Conservation (phyloP, 2,888 invertebrate species). For the Eristalinus sepulchralis region DNA sequence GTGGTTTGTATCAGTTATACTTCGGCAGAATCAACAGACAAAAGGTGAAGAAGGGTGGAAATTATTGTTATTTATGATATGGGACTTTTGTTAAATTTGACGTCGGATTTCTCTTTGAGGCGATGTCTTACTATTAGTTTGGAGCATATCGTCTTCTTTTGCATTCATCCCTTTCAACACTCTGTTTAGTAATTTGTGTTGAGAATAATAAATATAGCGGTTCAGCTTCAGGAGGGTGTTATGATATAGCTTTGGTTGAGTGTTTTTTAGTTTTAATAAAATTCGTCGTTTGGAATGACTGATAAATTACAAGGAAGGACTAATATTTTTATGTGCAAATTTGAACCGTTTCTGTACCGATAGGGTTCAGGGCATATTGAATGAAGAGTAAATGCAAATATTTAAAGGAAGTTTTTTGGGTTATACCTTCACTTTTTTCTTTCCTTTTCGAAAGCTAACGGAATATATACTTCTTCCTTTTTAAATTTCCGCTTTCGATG, state of each 20-base stretch:
- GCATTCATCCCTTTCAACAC: conserved; percentile 57
- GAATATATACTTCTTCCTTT: no score
- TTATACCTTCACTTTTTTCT: no score
- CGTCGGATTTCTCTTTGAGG: conserved; percentile 46
- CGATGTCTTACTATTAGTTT: conserved; percentile 61
- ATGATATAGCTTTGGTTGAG: not conserved
- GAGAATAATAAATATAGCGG: conserved; percentile 12
- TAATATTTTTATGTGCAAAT: no score
- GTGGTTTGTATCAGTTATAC: conserved; percentile 64
- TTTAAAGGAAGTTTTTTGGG: no score
- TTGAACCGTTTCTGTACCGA: no score
- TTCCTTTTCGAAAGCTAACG: no score
- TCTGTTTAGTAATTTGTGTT: conserved; percentile 45
- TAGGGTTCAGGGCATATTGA: no score
- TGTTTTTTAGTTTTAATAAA: not conserved
- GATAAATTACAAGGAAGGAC: no score
- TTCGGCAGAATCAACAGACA: conserved; percentile 71
- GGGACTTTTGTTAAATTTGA: conserved; percentile 72
- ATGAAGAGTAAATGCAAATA: no score
- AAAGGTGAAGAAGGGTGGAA: conserved; percentile 80
- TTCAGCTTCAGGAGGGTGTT: not conserved
- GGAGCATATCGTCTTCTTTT: conserved; percentile 39
- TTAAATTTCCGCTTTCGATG: no score
- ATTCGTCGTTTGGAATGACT: no score
- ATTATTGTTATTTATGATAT: conserved; percentile 80